Base-by-base conservation (phyloP, 2,113 vertebrate genomes). In the Arothron firmamentum region DNA sequence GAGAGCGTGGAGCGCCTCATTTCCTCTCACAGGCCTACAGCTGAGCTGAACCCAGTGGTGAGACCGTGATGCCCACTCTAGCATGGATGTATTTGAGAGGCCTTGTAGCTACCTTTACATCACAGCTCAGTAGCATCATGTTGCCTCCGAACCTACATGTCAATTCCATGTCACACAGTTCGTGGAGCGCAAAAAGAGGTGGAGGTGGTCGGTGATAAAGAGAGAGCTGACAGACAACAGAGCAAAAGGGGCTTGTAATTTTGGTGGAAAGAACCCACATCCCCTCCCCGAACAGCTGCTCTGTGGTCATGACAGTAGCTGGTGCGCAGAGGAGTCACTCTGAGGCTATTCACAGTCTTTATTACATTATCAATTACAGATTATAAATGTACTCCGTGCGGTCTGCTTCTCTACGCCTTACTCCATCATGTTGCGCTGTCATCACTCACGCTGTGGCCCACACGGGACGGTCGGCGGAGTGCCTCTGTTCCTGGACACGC, bases 291-390 rank as follows among this genome's bases (percentile, higher is more conserved):
- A 67, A 61, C 61, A 75, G 59, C 65, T 68, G 55, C 79, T 60
- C 45, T 47, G 45, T 55, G 72, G 34, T 62, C 66, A 62, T 84
- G 80, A 82, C 79, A 87, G 77, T 71, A 72, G 80, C 74, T 78
- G 67, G 72, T 79, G 79, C 48, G 20, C 68, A 51, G 65, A 73
- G 80, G 74, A 75, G 72, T 80, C 80, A 79, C 77, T 81, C 65
- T 43, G 65, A 78, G 73, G 74, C 79, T 85, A 81, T 84, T 88
- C 83, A 78, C 83, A 67, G 74, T 67, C 74, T 84, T 90, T 86
- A 90, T 89, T 86, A 76, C 72, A 81, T 89, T 89, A 89, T 89
- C 90, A 90, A 90, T 91, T 89, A 88, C 77, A 72, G 70, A 85
- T 88, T 90, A 87, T 89, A 87, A 90, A 88, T 86, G 86, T 82